Percentiles rank a stretch among this genome's conserved stretches.
phyloP scores from a whole-genome alignment of 1,140 invertebrate genomes.

The Leptoteleia sp. region DNA sequence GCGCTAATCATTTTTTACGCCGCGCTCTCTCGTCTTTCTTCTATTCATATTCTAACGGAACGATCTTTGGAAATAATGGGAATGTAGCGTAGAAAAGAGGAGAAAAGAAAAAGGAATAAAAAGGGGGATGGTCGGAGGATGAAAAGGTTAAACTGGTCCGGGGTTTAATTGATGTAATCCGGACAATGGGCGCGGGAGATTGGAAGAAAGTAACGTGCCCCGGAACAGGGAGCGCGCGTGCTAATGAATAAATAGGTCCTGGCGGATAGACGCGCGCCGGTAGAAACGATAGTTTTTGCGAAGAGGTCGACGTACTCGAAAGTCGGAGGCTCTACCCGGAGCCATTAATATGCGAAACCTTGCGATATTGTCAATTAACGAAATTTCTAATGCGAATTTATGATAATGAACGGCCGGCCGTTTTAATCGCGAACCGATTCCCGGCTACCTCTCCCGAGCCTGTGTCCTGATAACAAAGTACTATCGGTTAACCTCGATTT shows the following conservation, averaged over 20 bases:
- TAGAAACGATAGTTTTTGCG: slow-evolving; percentile 65
- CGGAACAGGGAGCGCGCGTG: slow-evolving; percentile 3
- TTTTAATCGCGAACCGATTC: no score
- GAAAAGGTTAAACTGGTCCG: slow-evolving; percentile 20
- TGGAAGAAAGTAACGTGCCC: slow-evolving; percentile 41
- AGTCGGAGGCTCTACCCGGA: slow-evolving; percentile 75
- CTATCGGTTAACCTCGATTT: no score
- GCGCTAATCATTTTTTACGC: slow-evolving; percentile 10
- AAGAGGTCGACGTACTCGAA: slow-evolving; percentile 77
- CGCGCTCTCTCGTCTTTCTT: not conserved
- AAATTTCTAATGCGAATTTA: slow-evolving; percentile 78
- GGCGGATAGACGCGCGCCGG: slow-evolving; percentile 31
- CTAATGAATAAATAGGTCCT: slow-evolving; percentile 62
- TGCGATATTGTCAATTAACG: slow-evolving; percentile 73
- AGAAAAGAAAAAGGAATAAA: slow-evolving; percentile 8
- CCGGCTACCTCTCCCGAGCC: no score
- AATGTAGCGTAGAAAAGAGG: not conserved
- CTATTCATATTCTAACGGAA: slow-evolving; percentile 48
- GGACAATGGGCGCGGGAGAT: slow-evolving; percentile 40
- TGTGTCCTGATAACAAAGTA: no score
- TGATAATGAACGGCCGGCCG: slow-evolving; percentile 74
- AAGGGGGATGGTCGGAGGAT: not conserved
- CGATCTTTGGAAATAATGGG: not conserved
- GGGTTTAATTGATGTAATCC: slow-evolving; percentile 39
- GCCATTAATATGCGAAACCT: slow-evolving; percentile 72